These are phyloP conservation scores for Rotaria socialis DNA, from an alignment of 2,888 invertebrate genomes.

Conservation along the genomic window DNA sequence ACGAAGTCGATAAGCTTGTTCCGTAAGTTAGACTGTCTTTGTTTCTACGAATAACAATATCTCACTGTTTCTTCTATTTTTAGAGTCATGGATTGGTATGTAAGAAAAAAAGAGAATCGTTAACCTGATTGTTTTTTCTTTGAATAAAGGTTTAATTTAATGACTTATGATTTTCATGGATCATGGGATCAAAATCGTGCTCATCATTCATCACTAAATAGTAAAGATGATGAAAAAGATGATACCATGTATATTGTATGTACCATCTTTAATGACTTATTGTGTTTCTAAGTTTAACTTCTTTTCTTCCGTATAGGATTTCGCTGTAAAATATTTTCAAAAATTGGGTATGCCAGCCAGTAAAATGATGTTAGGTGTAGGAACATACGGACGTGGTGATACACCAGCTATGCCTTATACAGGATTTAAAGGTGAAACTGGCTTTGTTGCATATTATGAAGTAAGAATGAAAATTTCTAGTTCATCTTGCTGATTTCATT, in stretches of 20 bases:
- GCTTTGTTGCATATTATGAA: slow-evolving; percentile 86
- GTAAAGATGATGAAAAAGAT: slow-evolving; percentile 40
- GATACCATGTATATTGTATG: slow-evolving; percentile 17
- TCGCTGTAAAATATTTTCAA: slow-evolving; percentile 46
- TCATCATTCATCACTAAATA: slow-evolving; percentile 44
- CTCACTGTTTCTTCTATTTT: not conserved
- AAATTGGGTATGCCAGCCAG: slow-evolving; percentile 44
- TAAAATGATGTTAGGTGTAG: slow-evolving; percentile 47
- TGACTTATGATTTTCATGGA: slow-evolving; percentile 47
- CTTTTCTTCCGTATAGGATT: not conserved
- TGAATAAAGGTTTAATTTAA: slow-evolving; percentile 39
- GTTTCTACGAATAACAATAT: not conserved
- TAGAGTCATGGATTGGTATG: slow-evolving; percentile 4
- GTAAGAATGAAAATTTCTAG: slow-evolving; percentile 60
- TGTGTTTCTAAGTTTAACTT: not conserved
- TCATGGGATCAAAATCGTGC: slow-evolving; percentile 41
- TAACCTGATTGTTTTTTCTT: not conserved
- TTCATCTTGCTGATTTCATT: slow-evolving; percentile 8
- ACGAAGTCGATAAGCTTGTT: slow-evolving; percentile 74
- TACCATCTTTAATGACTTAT: not conserved
- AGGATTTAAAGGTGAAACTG: slow-evolving; percentile 67
- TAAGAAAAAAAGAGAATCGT: not conserved
- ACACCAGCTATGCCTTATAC: slow-evolving; percentile 45
- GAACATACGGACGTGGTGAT: slow-evolving; percentile 47
- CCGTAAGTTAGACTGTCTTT: slow-evolving; percentile 53